Conservation (phyloP, 2,888 invertebrate genomes). For the Kryphioiulus occultus region DNA sequence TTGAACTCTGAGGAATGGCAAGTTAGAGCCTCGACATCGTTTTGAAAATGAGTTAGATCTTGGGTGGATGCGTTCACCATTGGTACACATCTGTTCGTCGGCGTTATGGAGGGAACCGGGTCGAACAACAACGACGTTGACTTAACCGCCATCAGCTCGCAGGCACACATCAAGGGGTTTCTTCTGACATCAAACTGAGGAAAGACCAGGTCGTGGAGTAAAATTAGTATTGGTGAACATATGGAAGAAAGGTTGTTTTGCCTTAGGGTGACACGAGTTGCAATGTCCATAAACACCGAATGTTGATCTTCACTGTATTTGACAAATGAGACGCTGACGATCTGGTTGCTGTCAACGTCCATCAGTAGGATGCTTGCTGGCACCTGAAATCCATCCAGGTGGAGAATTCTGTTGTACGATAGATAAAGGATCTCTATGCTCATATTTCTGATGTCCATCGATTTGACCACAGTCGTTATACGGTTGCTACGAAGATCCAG, state of each 20-base stretch:
- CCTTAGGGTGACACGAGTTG: neutral
- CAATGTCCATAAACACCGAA: neutral
- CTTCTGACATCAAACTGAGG: neutral
- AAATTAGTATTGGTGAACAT: neutral
- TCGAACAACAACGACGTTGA: neutral
- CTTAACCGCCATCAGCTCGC: neutral
- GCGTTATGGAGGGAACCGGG: neutral
- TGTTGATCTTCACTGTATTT: neutral
- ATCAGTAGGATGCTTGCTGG: neutral
- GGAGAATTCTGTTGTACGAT: neutral
- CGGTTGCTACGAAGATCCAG: neutral
- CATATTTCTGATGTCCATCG: neutral
- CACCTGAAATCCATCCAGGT: neutral
- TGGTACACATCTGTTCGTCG: neutral
- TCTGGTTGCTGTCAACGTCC: neutral
- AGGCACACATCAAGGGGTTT: neutral
- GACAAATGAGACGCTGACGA: neutral
- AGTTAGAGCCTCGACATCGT: neutral
- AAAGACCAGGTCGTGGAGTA: neutral
- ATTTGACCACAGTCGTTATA: neutral
- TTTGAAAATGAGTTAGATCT: neutral
- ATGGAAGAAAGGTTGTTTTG: neutral
- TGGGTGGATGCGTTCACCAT: neutral
- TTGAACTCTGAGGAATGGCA: neutral
- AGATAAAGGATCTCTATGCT: neutral